Percentiles rank a stretch among this genome's conserved stretches.
These are phyloP conservation scores for Drosophila recens DNA, from an alignment of 2,888 invertebrate genomes.

Conservation along the genomic window DNA sequence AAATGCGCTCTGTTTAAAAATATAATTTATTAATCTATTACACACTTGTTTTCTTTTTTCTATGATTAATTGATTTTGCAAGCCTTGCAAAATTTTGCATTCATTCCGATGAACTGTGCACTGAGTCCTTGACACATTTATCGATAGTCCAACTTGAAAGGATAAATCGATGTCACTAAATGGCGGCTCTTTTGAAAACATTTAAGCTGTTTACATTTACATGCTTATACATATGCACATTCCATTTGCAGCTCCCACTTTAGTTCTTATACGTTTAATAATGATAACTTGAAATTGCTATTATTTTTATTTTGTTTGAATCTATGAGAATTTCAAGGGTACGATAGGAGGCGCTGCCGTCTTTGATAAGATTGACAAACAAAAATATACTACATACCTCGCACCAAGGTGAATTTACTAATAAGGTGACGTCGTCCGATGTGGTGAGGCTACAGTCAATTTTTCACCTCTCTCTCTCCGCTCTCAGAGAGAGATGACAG, in stretches of 20 bases:
- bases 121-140: constrained; percentile 1
- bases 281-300: constrained; percentile 52
- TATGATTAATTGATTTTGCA: constrained; percentile 30
- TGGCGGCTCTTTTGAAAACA: constrained; percentile 20
- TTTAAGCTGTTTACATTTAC: constrained; percentile 4
- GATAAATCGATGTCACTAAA: constrained; percentile 24
- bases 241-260: constrained; percentile 44
- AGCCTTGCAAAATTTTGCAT: constrained; percentile 26
- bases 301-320: constrained; percentile 58
- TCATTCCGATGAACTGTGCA: constrained; percentile 6
- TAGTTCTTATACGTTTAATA: constrained; percentile 36
- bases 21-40: constrained; percentile 48
- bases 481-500: too few species aligned
- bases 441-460: too few species aligned
- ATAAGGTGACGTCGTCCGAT: too few species aligned
- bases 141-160: constrained; percentile 33
- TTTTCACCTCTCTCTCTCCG: too few species aligned
- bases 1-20: constrained; percentile 53
- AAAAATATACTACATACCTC: constrained; percentile 53
- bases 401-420: too few species aligned
- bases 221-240: constrained; percentile 13
- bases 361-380: constrained; percentile 76
- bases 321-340: constrained; percentile 70
- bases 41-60: constrained; percentile 20
- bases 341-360: constrained; percentile 59